Evolutionary conservation across 1,140 invertebrate species (phyloP), one percentile per base, ranked within the genome.

Genomic region (Himalopsyche phryganea): DNA sequence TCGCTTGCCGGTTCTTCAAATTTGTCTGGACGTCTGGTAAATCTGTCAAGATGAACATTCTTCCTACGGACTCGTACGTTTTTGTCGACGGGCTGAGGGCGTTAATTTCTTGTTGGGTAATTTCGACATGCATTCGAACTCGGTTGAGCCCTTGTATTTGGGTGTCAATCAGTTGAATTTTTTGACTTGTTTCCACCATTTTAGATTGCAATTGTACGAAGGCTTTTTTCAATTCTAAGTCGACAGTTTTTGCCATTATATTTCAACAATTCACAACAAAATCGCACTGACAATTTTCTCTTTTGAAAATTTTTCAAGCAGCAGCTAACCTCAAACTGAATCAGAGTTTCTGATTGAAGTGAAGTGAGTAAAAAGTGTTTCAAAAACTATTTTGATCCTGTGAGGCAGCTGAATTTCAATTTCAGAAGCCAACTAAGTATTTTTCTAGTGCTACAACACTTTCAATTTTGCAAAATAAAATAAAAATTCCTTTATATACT

Each of bases 191-290:
- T 60, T 88, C 86, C 1, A 90, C 76, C 81, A 90, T 85, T 76
- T 92, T 93, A n/a, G 83, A 78, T 68, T 94, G 91, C 33, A 94
- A 73, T 63, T 94, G 90, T 18, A 81, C 71, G 69, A 95, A 94
- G 7, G 91, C 91, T 81, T 92, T 82, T 67, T 77, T 80, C 28
- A 84, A 65, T 68, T 83, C 81, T 61, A 79, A 69, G 68, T 84
- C 81, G 9, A 66, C 57, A 61, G 68, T 65, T 33, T 62, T 66
- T 35, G 46, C 23, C 23, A 28, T 28, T 9, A 9, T 28, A 28
- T 5, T 28, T 28, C 23, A 28, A 28, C 4, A 28, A 28, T 28
- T 28, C 23, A 28, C 23, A 9, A 28, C 9, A 5, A 5, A 28
- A 28, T 28, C 23, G 9, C 23, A 9, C 23, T 28, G 9, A 9